Percentiles rank a stretch among this genome's conserved stretches.
These are phyloP conservation scores for Ichneumon xanthorius DNA, from an alignment of 2,888 invertebrate genomes.

Conservation along the genomic window DNA sequence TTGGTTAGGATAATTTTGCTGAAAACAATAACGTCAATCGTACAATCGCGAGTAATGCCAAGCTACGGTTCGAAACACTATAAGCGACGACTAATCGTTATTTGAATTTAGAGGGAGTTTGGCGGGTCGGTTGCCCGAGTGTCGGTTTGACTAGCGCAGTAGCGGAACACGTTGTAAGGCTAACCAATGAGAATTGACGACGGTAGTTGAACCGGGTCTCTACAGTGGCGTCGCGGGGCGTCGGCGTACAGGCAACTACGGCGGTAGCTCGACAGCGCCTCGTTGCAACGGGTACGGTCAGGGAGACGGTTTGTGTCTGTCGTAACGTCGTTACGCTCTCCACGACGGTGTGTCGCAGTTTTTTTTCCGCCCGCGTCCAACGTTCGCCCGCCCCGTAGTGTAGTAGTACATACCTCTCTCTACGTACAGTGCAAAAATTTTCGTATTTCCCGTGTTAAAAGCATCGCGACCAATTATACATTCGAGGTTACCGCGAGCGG, in stretches of 20 bases:
- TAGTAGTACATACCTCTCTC: slow-evolving; percentile 68
- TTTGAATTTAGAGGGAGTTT: background rate
- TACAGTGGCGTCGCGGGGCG: slow-evolving; percentile 66
- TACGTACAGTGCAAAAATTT: slow-evolving; percentile 80
- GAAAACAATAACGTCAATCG: background rate
- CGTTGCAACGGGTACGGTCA: slow-evolving; percentile 28
- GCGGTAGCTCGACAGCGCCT: slow-evolving; percentile 70
- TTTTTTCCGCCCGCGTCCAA: slow-evolving; percentile 58
- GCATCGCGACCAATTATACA: background rate
- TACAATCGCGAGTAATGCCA: background rate
- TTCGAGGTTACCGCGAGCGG: slow-evolving; percentile 9
- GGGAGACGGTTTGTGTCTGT: slow-evolving; percentile 76
- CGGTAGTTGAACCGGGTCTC: slow-evolving; percentile 41
- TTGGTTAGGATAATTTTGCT: background rate
- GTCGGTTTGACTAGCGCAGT: slow-evolving; percentile 57
- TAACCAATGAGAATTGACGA: slow-evolving; percentile 56
- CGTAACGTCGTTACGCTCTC: slow-evolving; percentile 63
- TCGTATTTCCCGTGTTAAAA: slow-evolving; percentile 68
- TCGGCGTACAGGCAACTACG: slow-evolving; percentile 66
- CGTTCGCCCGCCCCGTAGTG: slow-evolving; percentile 32
- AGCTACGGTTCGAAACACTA: background rate
- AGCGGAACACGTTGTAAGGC: slow-evolving; percentile 33
- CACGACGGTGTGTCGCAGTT: slow-evolving; percentile 77
- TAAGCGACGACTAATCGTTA: background rate
- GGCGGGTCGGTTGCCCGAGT: background rate